Percentiles rank a stretch among this genome's conserved stretches.
Evolutionary conservation across 1,140 invertebrate species (phyloP).

Genomic region (Aricia agestis): DNA sequence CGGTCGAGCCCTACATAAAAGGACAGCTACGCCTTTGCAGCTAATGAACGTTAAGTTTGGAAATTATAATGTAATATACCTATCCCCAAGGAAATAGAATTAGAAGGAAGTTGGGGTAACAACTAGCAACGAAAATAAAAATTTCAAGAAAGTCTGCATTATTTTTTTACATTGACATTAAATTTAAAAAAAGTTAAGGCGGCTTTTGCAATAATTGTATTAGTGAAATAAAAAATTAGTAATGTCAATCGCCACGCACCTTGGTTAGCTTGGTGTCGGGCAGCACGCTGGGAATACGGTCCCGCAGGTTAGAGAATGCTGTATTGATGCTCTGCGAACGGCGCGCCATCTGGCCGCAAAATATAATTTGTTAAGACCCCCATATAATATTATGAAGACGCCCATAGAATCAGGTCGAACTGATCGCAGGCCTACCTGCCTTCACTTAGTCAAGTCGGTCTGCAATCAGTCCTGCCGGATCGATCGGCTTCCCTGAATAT

Average conservation of each 20-base stretch:
- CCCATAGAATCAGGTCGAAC: too few species aligned
- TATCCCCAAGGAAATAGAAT: not conserved
- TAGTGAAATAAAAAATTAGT: slow-evolving; percentile 2
- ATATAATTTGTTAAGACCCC: not conserved
- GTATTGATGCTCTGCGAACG: slow-evolving; percentile 79
- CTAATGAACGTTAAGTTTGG: too few species aligned
- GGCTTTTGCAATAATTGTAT: not conserved
- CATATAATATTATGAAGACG: too few species aligned
- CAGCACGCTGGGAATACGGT: slow-evolving; percentile 96
- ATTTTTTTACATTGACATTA: not conserved
- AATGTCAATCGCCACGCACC: slow-evolving; percentile 58
- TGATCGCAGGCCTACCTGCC: too few species aligned
- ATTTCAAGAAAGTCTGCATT: not conserved
- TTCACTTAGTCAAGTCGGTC: too few species aligned
- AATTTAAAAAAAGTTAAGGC: not conserved
- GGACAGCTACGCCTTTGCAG: too few species aligned
- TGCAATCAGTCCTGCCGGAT: too few species aligned
- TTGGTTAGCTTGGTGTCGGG: slow-evolving; percentile 96
- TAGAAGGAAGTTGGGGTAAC: not conserved
- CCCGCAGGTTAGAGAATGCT: slow-evolving; percentile 92
- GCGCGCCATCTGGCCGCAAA: slow-evolving; percentile 51
- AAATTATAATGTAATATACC: too few species aligned
- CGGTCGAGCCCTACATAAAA: too few species aligned
- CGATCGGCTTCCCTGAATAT: too few species aligned
- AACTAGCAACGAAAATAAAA: not conserved